A percentile compares a stretch with the other conserved stretches of the same genome.
Conservation (phyloP, 1,140 invertebrate genomes). For the Elymnias hypermnestra region DNA sequence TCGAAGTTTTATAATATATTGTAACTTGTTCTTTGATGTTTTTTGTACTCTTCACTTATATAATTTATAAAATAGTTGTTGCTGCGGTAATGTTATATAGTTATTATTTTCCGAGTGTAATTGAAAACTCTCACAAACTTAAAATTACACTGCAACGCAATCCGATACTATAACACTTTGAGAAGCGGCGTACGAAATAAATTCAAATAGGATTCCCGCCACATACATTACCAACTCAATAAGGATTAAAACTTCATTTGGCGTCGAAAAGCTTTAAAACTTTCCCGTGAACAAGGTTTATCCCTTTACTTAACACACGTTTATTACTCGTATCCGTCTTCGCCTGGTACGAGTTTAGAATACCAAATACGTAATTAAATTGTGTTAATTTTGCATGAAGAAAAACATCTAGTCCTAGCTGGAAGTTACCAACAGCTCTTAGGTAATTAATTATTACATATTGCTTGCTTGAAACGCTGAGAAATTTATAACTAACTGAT, state of each 20-base stretch:
- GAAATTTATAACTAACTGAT: no score
- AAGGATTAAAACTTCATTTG: constrained; percentile 67
- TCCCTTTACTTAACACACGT: constrained; percentile 24
- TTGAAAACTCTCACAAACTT: not conserved
- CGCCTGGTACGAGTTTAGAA: not conserved
- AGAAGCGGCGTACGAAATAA: constrained; percentile 38
- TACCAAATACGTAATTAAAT: constrained; percentile 2
- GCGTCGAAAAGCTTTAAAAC: constrained; percentile 48
- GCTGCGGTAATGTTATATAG: no score
- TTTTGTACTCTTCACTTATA: no score
- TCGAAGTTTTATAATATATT: no score
- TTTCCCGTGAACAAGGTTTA: constrained; percentile 46
- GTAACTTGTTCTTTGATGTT: no score
- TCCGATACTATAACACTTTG: not conserved
- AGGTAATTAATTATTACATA: no score
- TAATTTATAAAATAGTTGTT: no score
- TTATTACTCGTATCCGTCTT: constrained; percentile 1
- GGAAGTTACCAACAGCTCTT: not conserved
- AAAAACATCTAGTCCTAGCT: not conserved
- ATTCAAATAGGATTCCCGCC: constrained; percentile 61
- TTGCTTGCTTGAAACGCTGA: no score
- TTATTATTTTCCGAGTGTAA: no score
- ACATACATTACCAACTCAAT: constrained; percentile 65
- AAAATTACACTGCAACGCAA: not conserved
- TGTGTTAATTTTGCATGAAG: not conserved